Evolutionary conservation across 2,113 vertebrate species (phyloP).

Genomic region (Lichenostomus cassidix): DNA sequence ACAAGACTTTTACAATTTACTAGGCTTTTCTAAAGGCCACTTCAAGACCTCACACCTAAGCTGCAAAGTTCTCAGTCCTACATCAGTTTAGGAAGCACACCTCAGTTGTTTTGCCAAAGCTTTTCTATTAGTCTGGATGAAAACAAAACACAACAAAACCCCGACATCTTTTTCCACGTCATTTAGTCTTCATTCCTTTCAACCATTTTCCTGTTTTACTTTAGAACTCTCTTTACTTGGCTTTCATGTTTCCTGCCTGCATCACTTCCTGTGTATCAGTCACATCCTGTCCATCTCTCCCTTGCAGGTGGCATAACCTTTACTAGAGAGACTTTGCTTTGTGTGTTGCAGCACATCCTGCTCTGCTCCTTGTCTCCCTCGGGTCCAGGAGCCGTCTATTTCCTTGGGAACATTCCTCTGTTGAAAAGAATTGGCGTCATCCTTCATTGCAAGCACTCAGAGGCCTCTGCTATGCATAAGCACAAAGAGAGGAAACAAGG

Average conservation of each 20-base stretch:
- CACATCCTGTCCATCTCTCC: constrained; percentile 42
- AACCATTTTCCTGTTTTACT: constrained; percentile 60
- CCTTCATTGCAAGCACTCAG: neutral
- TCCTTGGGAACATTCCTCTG: constrained; percentile 63
- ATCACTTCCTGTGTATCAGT: constrained; percentile 61
- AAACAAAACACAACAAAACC: neutral
- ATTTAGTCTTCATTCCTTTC: constrained; percentile 9
- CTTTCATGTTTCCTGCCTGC: constrained; percentile 48
- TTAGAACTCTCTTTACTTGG: constrained; percentile 17
- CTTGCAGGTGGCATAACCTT: constrained; percentile 28
- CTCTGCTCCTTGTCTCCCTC: neutral
- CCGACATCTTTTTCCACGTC: neutral
- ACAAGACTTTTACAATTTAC: neutral
- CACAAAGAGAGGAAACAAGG: constrained; percentile 55
- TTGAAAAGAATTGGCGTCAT: constrained; percentile 47
- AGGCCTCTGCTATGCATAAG: constrained; percentile 1
- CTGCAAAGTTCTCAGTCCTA: neutral
- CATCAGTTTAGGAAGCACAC: neutral
- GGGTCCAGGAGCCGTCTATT: neutral
- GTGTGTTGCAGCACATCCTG: constrained; percentile 48
- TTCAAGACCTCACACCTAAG: neutral
- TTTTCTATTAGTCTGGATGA: neutral
- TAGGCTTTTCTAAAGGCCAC: neutral
- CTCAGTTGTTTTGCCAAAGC: neutral
- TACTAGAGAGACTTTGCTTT: constrained; percentile 33